Evolutionary conservation across 1,140 invertebrate species (phyloP), one percentile per base, ranked within the genome.

Genomic region (Diorhabda carinulata): DNA sequence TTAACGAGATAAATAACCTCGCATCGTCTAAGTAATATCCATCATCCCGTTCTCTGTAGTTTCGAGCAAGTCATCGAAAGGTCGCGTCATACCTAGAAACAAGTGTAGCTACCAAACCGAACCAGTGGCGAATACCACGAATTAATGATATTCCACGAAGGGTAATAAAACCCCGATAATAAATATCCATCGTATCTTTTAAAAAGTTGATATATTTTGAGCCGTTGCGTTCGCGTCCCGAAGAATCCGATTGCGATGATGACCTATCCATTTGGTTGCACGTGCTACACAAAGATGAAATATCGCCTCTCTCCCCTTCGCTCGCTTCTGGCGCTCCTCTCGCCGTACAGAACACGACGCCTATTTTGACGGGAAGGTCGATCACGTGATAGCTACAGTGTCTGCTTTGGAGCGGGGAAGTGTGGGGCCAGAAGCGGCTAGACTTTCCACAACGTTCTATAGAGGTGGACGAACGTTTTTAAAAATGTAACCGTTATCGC

Each of bases 351-450:
- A 82, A 81, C 84, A 84, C 84, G 86, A 84, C 86, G 83, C 85
- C 86, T 89, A 88, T 89, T 89, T 88, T 89, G 87, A 89, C 87
- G 87, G 87, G 88, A 87, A 89, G 87, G 87, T 88, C 87, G 87
- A 82, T 86, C 85, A 86, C 84, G 84, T 86, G 84, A 78, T 67
- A 66, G 65, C 59, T 60, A 68, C 72, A 67, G 72, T 80, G 77
- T 75, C 73, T 73, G 73, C 73, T 60, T 61, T 66, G 25, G 66
- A 70, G 68, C 69, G 73, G 73, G 66, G 70, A 58, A 64, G 61
- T 67, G 67, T 57, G 69, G 64, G 73, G 62, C 64, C 52, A 25
- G 25, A 25, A 25, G 57, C 69, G 75, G 73, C 76, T 76, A 76
- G 75, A 76, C 75, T 76, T 75, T 75, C 75, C 69, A 70, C 73